Base-by-base conservation (phyloP, 2,888 invertebrate species). In the Tetragonula carbonaria region DNA sequence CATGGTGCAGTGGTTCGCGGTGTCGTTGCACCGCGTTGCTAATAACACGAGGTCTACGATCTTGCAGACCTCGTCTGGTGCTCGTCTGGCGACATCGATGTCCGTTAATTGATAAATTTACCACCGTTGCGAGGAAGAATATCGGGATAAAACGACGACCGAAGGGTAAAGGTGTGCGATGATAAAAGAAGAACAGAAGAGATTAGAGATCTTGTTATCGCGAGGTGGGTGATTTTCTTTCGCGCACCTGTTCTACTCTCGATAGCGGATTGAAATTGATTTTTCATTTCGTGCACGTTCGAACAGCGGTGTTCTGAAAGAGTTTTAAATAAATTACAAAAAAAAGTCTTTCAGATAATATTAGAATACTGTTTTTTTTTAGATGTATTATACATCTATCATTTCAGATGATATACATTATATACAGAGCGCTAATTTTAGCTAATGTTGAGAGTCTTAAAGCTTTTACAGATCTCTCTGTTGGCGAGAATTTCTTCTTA, bases 91-190 rank as follows among this genome's bases (percentile, higher is more conserved):
- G 71, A 78, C 74, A 74, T 62, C 74, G 81, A 84, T 78, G 50
- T 53, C 66, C 70, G 73, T 57, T 87, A 87, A 87, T 87, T 87
- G 87, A 70, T 70, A 65, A 87, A 87, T 87, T 87, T 79, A 85
- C 68, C 71, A 71, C 73, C 78, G 57, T 70, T 57, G 72, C 57
- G n/a, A 33, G 16, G 21, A 33, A 38, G 28, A 55, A 13, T 33
- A 71, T 78, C 38, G 0, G 16, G 62, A 2, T 28, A 74, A 13
- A 57, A 28, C 28, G 33, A 8, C 18, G 16, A 18, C 23, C n/a
- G 28, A 51, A 38, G 76, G 51, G 38, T 70, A 18, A 38, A 38
- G 6, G 0, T 28, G 28, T 28, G 28, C 53, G 66, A 28, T 57
- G 63, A 68, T 75, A 72, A 84, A 71, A 75, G 62, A 53, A 16